Conservation (phyloP, 2,797 vertebrate species). For the Potorous gilbertii region DNA sequence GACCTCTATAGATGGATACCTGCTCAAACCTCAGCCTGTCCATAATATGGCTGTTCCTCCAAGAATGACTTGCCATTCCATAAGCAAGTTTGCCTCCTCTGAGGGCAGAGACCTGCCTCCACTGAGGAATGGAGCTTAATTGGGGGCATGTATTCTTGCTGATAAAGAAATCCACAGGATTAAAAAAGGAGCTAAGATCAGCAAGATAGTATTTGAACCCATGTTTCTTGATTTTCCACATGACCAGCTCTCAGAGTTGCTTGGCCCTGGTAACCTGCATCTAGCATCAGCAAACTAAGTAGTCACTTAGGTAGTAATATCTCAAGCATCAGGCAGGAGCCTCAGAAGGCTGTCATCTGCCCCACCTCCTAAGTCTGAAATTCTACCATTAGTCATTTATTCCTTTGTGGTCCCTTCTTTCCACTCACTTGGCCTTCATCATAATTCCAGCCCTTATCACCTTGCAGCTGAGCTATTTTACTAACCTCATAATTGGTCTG, state of each 20-base stretch:
- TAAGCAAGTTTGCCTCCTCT: slow-evolving; percentile 34
- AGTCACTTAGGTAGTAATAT: background rate
- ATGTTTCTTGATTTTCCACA: background rate
- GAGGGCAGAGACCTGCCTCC: background rate
- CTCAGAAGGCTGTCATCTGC: background rate
- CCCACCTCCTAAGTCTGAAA: background rate
- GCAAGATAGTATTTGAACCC: background rate
- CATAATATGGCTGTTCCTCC: background rate
- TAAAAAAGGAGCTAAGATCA: background rate
- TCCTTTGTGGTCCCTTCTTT: background rate
- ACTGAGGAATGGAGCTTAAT: slow-evolving; percentile 9
- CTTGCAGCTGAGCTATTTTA: background rate
- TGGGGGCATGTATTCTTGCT: background rate
- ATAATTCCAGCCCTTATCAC: background rate
- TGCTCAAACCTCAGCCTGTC: background rate
- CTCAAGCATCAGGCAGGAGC: background rate
- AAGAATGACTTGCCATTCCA: background rate
- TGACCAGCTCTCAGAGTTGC: background rate
- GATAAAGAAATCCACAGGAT: background rate
- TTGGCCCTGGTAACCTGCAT: background rate
- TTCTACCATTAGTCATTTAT: background rate
- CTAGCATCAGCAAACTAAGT: background rate
- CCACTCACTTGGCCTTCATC: background rate
- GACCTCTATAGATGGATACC: rapidly evolving
- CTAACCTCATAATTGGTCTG: background rate